phyloP scores from a whole-genome alignment of 2,113 vertebrate genomes.

The Terrapene triunguis region DNA sequence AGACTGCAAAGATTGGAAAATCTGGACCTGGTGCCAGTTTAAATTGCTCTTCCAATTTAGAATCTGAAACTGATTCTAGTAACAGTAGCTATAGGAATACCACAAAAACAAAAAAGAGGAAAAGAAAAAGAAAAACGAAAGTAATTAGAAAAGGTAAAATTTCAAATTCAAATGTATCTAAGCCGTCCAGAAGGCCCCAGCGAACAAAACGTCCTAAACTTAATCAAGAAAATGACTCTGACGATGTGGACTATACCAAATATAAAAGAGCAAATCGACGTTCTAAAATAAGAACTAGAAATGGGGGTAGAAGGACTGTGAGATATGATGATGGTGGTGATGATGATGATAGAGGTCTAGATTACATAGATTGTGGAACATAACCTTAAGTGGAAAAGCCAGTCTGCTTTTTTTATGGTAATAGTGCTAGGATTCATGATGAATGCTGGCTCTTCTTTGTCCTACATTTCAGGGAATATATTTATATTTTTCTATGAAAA shows the following conservation, averaged over 20 bases:
- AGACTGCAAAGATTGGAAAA: constrained; percentile 38
- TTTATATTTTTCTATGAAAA: constrained; percentile 87
- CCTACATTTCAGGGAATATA: constrained; percentile 86
- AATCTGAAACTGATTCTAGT: constrained; percentile 34
- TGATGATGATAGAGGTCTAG: constrained; percentile 59
- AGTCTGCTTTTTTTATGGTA: constrained; percentile 46
- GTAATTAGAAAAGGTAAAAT: background rate
- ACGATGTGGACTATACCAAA: constrained; percentile 53
- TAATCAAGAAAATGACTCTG: constrained; percentile 60
- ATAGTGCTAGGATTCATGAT: constrained; percentile 67
- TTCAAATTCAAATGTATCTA: background rate
- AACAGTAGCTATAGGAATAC: constrained; percentile 19
- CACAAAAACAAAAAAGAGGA: constrained; percentile 38
- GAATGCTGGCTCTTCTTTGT: constrained; percentile 74
- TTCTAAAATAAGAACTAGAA: constrained; percentile 76
- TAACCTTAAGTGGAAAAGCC: constrained; percentile 66
- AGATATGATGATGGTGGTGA: constrained; percentile 49
- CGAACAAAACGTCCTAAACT: constrained; percentile 59
- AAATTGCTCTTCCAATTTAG: constrained; percentile 33
- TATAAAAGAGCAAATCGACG: constrained; percentile 38
- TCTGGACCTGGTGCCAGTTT: constrained; percentile 8
- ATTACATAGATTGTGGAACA: constrained; percentile 14
- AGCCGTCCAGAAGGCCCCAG: constrained; percentile 39
- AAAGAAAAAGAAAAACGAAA: background rate
- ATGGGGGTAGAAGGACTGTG: constrained; percentile 61